Evolutionary conservation across 2,888 invertebrate genomes (phyloP).

Genomic region (Hesperia comma): DNA sequence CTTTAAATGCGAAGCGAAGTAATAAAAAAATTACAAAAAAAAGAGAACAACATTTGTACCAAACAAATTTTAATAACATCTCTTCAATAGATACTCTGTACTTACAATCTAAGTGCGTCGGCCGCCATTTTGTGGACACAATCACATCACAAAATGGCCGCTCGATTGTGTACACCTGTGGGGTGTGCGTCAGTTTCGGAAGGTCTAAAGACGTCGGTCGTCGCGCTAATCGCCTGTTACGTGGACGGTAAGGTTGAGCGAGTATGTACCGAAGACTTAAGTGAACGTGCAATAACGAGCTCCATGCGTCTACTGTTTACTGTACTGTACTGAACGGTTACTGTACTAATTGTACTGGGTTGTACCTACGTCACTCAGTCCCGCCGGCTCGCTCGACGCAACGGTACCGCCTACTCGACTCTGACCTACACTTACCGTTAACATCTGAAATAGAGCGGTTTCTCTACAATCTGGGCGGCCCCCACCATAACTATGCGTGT

Average conservation of each 20-base stretch:
- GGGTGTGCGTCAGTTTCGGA: slow-evolving; percentile 54
- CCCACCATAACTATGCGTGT: slow-evolving; percentile 69
- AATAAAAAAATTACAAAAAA: slow-evolving; percentile 58
- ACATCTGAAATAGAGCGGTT: slow-evolving; percentile 82
- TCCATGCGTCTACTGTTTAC: slow-evolving; percentile 47
- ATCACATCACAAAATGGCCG: slow-evolving; percentile 69
- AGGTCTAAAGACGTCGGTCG: slow-evolving; percentile 53
- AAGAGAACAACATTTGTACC: slow-evolving; percentile 74
- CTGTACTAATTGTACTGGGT: slow-evolving; percentile 39
- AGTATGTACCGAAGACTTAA: slow-evolving; percentile 51
- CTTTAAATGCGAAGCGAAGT: slow-evolving; percentile 81
- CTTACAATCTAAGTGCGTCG: slow-evolving; percentile 69
- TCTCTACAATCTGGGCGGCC: slow-evolving; percentile 72
- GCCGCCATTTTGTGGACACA: slow-evolving; percentile 70
- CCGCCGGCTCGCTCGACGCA: slow-evolving; percentile 30
- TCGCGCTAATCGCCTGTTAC: slow-evolving; percentile 40
- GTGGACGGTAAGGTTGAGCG: slow-evolving; percentile 42
- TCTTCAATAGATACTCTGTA: slow-evolving; percentile 70
- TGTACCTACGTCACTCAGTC: slow-evolving; percentile 45
- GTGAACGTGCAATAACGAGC: slow-evolving; percentile 52
- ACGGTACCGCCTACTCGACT: slow-evolving; percentile 59
- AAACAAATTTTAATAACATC: slow-evolving; percentile 56
- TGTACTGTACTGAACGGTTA: slow-evolving; percentile 1
- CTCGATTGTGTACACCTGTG: slow-evolving; percentile 43
- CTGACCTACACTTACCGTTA: slow-evolving; percentile 82